Evolutionary conservation across 1,140 invertebrate species (phyloP).

Genomic region (Homarus americanus): DNA sequence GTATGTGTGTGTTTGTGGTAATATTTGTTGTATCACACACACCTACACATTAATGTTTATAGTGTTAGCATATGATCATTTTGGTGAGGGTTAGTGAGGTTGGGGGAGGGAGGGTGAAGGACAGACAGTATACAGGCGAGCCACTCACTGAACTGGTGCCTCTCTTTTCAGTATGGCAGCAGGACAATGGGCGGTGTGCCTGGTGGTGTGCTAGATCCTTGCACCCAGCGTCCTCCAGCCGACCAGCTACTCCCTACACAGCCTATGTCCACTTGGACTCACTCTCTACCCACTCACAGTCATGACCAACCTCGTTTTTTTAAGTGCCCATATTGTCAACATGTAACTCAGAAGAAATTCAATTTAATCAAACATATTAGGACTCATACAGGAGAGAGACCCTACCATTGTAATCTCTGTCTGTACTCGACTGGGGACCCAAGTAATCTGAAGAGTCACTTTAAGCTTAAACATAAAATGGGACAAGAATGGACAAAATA

Average conservation of each 20-base stretch:
- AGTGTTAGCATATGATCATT: too few species aligned
- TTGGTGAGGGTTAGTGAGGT: too few species aligned
- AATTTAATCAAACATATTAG: slow-evolving; percentile 81
- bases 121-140: slow-evolving; percentile 11
- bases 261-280: slow-evolving; percentile 12
- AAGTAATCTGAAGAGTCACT: slow-evolving; percentile 72
- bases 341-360: slow-evolving; percentile 60
- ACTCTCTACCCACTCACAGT: slow-evolving; percentile 13
- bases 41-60: too few species aligned
- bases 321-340: slow-evolving; percentile 60
- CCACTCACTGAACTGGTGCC: slow-evolving; percentile 66
- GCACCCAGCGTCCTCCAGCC: slow-evolving; percentile 24
- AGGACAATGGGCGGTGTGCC: slow-evolving; percentile 49
- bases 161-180: slow-evolving; percentile 70
- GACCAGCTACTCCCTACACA: slow-evolving; percentile 54
- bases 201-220: slow-evolving; percentile 41
- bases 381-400: slow-evolving; percentile 86
- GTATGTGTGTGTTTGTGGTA: background rate
- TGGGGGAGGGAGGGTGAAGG: background rate
- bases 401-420: slow-evolving; percentile 86
- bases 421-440: slow-evolving; percentile 68
- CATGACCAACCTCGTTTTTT: slow-evolving; percentile 41
- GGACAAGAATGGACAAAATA: slow-evolving; percentile 21
- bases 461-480: slow-evolving; percentile 54
- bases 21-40: too few species aligned